Evolutionary conservation across 1,140 invertebrate genomes (phyloP).

Genomic region (Drosophila hydei): DNA sequence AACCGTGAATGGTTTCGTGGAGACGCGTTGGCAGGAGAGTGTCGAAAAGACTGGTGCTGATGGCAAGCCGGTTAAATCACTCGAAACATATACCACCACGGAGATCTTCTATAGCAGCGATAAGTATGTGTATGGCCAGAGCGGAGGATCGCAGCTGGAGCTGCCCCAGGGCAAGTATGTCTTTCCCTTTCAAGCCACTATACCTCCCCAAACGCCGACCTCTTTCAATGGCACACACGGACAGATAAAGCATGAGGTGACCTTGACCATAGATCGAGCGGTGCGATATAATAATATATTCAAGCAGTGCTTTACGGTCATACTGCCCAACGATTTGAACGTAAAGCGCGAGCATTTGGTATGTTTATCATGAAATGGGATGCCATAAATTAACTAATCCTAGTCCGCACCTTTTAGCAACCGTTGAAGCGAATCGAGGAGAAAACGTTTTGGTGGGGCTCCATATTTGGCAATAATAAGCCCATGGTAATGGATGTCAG

Average conservation of each 20-base stretch:
- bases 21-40: constrained; percentile 86
- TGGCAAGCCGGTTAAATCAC: constrained; percentile 63
- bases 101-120: constrained; percentile 74
- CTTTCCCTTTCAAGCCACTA: constrained; percentile 86
- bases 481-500: constrained; percentile 76
- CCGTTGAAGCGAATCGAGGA: constrained; percentile 70
- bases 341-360: constrained; percentile 79
- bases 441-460: constrained; percentile 80
- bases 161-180: constrained; percentile 85
- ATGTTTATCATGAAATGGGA: not conserved
- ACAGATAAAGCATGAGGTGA: constrained; percentile 88
- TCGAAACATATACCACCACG: constrained; percentile 63
- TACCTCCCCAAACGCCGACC: constrained; percentile 87
- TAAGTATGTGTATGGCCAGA: constrained; percentile 71
- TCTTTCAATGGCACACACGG: constrained; percentile 90
- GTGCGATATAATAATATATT: constrained; percentile 90
- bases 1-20: constrained; percentile 86
- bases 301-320: constrained; percentile 89
- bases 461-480: constrained; percentile 70
- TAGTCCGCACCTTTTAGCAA: constrained; percentile 43
- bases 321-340: constrained; percentile 90
- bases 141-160: constrained; percentile 85
- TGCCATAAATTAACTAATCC: constrained; percentile 79
- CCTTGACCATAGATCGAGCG: constrained; percentile 88
- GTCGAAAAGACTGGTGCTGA: constrained; percentile 85